Conservation (phyloP, 2,888 invertebrate species). For the Ethmia dodecea region DNA sequence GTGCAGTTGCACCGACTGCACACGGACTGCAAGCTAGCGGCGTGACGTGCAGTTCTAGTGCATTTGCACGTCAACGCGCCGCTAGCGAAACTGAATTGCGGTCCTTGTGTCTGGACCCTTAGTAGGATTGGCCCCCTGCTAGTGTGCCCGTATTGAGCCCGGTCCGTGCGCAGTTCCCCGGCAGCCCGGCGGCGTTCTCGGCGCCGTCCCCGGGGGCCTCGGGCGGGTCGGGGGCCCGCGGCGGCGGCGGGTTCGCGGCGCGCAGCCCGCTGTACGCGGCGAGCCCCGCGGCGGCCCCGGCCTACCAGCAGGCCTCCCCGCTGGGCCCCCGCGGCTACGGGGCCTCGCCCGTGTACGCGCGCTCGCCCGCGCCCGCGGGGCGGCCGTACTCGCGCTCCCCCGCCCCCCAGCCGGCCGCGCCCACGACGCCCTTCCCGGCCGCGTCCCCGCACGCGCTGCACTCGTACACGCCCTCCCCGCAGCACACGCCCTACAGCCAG, state of each 20-base stretch:
- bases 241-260: slow-evolving; percentile 29
- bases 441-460: slow-evolving; percentile 44
- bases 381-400: slow-evolving; percentile 19
- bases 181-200: slow-evolving; percentile 46
- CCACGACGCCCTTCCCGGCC: slow-evolving; percentile 45
- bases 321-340: no score
- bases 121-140: no score
- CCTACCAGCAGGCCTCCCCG: not conserved
- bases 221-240: slow-evolving; percentile 14
- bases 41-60: no score
- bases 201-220: slow-evolving; percentile 39
- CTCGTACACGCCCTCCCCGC: slow-evolving; percentile 61
- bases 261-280: slow-evolving; percentile 33
- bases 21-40: no score
- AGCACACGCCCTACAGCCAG: slow-evolving; percentile 66
- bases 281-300: slow-evolving; percentile 18
- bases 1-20: no score
- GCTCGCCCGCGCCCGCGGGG: slow-evolving; percentile 37
- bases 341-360: slow-evolving; percentile 43
- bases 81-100: no score
- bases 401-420: slow-evolving; percentile 26
- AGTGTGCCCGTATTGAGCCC: no score
- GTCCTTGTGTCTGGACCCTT: no score
- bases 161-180: slow-evolving; percentile 54
- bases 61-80: no score